These are phyloP conservation scores for Agriotes lineatus DNA, from an alignment of 2,888 invertebrate genomes.

Conservation along the genomic window DNA sequence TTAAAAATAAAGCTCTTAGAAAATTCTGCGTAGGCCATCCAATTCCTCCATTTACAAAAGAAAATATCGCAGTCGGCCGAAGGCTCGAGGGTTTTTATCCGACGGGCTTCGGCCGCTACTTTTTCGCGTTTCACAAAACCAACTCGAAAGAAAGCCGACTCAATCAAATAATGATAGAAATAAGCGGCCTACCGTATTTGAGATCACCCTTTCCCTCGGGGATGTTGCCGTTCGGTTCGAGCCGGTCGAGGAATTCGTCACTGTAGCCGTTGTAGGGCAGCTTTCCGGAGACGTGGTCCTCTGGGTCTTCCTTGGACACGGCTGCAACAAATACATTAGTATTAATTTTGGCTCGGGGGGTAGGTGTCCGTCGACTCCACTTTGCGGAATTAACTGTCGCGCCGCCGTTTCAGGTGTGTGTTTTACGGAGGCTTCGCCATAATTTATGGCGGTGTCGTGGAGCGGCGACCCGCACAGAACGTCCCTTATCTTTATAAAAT, in stretches of 20 bases:
- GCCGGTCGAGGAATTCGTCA: slow-evolving; percentile 92
- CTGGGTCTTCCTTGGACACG: slow-evolving; percentile 91
- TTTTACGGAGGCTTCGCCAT: slow-evolving; percentile 9
- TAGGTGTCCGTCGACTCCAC: slow-evolving; percentile 26
- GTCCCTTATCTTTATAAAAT: slow-evolving; percentile 21
- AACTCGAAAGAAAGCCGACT: too few relatives aligned
- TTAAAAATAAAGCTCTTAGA: too few relatives aligned
- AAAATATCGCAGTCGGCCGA: too few relatives aligned
- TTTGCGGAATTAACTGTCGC: slow-evolving; percentile 33
- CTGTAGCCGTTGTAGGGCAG: slow-evolving; percentile 94
- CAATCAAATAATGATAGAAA: neutral
- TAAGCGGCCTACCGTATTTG: slow-evolving; percentile 71
- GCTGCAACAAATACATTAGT: slow-evolving; percentile 74
- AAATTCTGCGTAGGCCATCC: too few relatives aligned
- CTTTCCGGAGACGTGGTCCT: slow-evolving; percentile 78
- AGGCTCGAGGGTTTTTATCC: too few relatives aligned
- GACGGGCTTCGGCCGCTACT: too few relatives aligned
- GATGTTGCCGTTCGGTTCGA: slow-evolving; percentile 95
- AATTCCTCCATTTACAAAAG: too few relatives aligned
- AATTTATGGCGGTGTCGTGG: slow-evolving; percentile 13
- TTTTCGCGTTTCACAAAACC: too few relatives aligned
- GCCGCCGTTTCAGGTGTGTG: slow-evolving; percentile 19
- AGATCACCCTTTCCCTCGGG: slow-evolving; percentile 86
- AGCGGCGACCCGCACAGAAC: neutral
- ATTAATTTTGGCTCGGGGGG: slow-evolving; percentile 32